Conservation (phyloP, 1,140 invertebrate genomes). For the Drosophila sucinea region DNA sequence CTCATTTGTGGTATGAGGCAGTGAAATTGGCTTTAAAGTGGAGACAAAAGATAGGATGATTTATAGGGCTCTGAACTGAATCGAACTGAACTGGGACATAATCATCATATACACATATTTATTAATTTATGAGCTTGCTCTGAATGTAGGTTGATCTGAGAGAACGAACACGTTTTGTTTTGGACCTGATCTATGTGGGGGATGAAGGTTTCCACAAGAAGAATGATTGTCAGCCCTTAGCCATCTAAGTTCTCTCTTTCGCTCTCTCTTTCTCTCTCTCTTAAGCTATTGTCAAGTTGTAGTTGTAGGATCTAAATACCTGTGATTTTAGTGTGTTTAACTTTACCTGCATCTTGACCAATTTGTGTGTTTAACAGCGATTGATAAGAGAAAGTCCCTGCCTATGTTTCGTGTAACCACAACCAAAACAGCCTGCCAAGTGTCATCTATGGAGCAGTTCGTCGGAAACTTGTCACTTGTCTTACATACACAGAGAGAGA, state of each 20-base stretch:
- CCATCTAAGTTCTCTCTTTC: no score
- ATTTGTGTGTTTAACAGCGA: conserved; percentile 14
- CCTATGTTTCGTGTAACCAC: conserved; percentile 11
- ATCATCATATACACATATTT: not conserved
- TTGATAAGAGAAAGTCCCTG: conserved; percentile 23
- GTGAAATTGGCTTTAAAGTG: conserved; percentile 11
- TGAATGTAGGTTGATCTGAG: conserved; percentile 14
- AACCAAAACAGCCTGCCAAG: conserved; percentile 28
- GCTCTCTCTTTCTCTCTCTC: no score
- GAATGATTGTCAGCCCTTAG: no score
- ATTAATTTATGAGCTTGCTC: conserved; percentile 4
- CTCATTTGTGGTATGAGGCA: conserved; percentile 39
- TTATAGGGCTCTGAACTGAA: conserved; percentile 18
- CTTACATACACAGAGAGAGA: conserved; percentile 7
- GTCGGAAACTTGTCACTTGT: conserved; percentile 22
- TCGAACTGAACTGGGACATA: not conserved
- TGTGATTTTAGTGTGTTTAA: no score
- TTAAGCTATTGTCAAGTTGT: no score
- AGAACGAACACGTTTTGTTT: not conserved
- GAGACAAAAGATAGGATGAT: conserved; percentile 23
- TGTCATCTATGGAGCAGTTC: conserved; percentile 21
- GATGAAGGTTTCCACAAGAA: no score
- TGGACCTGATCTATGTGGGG: no score
- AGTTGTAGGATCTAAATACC: no score
- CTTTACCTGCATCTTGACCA: conserved; percentile 7